These are phyloP conservation scores for Tipula lateralis DNA, from an alignment of 2,888 invertebrate species.

Conservation along the genomic window DNA sequence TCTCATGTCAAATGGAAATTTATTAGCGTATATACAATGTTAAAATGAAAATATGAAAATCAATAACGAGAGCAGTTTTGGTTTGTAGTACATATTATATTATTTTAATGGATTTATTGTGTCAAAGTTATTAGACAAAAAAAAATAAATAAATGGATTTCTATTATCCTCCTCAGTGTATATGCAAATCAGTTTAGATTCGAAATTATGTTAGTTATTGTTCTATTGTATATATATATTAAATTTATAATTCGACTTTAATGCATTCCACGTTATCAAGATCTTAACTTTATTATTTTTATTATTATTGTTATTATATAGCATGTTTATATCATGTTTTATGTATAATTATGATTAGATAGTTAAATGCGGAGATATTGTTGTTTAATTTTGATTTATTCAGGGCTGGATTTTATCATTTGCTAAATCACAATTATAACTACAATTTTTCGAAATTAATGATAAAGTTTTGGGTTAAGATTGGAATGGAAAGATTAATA, in stretches of 20 bases:
- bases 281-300: not conserved
- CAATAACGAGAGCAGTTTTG: not conserved
- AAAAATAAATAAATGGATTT: not conserved
- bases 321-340: not conserved
- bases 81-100: not conserved
- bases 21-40: not conserved
- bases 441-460: too few relatives aligned
- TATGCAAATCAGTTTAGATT: not conserved
- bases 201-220: not conserved
- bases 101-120: conserved; percentile 11
- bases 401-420: too few relatives aligned
- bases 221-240: not conserved
- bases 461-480: too few relatives aligned
- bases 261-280: not conserved
- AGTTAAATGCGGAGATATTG: not conserved
- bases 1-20: not conserved
- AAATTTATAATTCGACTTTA: not conserved
- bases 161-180: not conserved
- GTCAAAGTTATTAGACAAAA: not conserved
- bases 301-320: not conserved
- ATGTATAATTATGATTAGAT: not conserved
- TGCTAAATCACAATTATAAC: too few relatives aligned
- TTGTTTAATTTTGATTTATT: not conserved
- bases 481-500: too few relatives aligned
- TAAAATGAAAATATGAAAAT: conserved; percentile 13